Evolutionary conservation across 2,888 invertebrate species (phyloP).

Genomic region (Dolomedes plantarius): DNA sequence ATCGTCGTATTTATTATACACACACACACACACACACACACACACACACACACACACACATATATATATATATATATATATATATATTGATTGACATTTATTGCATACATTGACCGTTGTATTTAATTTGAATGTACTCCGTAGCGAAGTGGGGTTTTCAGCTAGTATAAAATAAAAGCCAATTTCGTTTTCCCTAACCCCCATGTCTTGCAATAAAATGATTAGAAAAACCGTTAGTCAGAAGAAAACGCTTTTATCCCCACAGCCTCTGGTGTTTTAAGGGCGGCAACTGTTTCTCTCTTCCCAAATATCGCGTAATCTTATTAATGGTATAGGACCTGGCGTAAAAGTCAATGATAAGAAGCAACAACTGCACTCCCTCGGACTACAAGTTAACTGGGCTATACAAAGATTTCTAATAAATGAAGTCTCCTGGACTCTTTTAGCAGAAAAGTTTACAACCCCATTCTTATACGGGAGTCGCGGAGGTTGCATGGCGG

Average conservation of each 20-base stretch:
- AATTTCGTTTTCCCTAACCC: too few species aligned
- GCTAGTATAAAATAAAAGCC: too few species aligned
- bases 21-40: too few species aligned
- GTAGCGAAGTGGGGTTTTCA: too few species aligned
- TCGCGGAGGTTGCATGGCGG: not conserved
- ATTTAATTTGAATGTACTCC: too few species aligned
- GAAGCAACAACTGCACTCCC: not conserved
- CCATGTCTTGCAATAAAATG: not conserved
- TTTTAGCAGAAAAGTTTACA: not conserved
- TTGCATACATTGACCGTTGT: too few species aligned
- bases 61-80: too few species aligned
- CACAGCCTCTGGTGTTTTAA: not conserved
- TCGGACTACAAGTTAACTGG: not conserved
- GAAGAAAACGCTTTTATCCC: not conserved
- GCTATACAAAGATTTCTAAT: constrained; percentile 4
- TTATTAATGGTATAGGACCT: not conserved
- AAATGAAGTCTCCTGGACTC: not conserved
- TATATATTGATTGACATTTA: too few species aligned
- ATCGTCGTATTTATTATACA: too few species aligned
- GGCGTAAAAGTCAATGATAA: constrained; percentile 10
- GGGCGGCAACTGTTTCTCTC: not conserved
- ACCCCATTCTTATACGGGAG: not conserved
- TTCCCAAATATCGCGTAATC: not conserved
- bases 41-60: too few species aligned
- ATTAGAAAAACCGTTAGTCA: not conserved